A percentile compares a stretch with the other conserved stretches of the same genome.
Evolutionary conservation across 1,140 invertebrate genomes (phyloP).

Genomic region (Cataglyphis hispanica): DNA sequence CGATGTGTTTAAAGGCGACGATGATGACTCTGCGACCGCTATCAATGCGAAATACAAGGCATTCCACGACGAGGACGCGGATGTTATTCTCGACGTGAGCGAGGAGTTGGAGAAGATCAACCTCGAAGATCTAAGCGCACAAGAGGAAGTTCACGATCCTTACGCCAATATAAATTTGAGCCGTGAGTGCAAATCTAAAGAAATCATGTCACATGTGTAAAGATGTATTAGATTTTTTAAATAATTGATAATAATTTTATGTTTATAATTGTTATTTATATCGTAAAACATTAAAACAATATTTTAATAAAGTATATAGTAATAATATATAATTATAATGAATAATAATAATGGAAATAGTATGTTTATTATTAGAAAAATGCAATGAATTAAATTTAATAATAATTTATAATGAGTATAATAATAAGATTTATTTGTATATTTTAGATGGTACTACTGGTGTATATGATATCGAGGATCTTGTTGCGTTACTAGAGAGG

Average conservation of each 20-base stretch:
- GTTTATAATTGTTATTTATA: no score
- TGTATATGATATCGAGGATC: constrained; percentile 95
- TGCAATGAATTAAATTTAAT: not conserved
- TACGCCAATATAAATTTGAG: constrained; percentile 85
- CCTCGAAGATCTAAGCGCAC: constrained; percentile 81
- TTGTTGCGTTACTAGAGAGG: constrained; percentile 91
- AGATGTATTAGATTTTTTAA: not conserved
- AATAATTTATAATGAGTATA: constrained; percentile 1
- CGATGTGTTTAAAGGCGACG: constrained; percentile 3
- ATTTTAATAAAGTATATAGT: no score
- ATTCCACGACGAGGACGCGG: constrained; percentile 89
- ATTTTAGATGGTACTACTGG: constrained; percentile 91
- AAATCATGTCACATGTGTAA: not conserved
- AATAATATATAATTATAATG: not conserved
- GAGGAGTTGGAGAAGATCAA: constrained; percentile 87
- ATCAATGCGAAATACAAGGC: constrained; percentile 87
- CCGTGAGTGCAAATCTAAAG: constrained; percentile 85
- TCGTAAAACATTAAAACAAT: no score
- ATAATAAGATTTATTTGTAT: constrained; percentile 66
- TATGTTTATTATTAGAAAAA: not conserved
- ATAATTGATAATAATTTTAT: no score
- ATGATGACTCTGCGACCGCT: constrained; percentile 70
- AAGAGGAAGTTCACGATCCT: constrained; percentile 82
- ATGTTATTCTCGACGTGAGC: constrained; percentile 89
- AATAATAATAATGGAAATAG: not conserved